Base-by-base conservation (phyloP, 2,113 vertebrate species). In the Numida meleagris region DNA sequence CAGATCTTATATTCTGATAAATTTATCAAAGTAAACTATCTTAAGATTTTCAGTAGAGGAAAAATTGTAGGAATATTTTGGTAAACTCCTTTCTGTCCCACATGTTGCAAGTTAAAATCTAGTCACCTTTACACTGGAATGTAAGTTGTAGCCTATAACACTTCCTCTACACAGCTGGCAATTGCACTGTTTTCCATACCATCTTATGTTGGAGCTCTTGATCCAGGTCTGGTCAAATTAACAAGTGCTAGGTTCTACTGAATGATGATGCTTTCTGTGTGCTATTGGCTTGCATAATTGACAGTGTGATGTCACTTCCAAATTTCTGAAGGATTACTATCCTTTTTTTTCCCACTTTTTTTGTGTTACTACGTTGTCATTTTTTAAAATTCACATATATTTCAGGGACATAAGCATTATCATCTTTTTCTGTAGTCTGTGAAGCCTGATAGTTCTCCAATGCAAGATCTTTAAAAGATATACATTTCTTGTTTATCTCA, bases 161-260 rank as follows among this genome's bases (percentile, higher is more conserved):
- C 0, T 1, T 23, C 5, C 6, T 25, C 15, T 81, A 29, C 9
- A 33, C 1, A 2, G 8, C 2, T 34, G 25, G 23, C 10, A 78
- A 42, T 42, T 86, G 2, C 27, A 91, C 65, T 57, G 15, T 40
- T 86, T 82, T 27, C 4, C 10, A 24, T n/a, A 55, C 4, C 4
- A 72, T 1, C 0, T 2, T 68, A 46, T 20, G 1, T n/a, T 24
- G 34, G 61, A 88, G 3, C 2, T 46, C 29, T 55, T 75, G 50
- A 17, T 48, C 8, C 20, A 36, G 10, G 20, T 76, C 40, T 14
- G 12, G 40, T 65, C 40, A 43, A 19, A 19, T 43, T 20, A 33
- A 65, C 29, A 3, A 33, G 4, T 38, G 31, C 4, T 61, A 23
- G 12, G 6, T 31, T 65, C 45, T 66, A 6, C 4, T 67, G 9